A percentile compares a stretch with the other conserved stretches of the same genome.
Conservation (phyloP, 2,113 vertebrate species). For the Anhinga anhinga region DNA sequence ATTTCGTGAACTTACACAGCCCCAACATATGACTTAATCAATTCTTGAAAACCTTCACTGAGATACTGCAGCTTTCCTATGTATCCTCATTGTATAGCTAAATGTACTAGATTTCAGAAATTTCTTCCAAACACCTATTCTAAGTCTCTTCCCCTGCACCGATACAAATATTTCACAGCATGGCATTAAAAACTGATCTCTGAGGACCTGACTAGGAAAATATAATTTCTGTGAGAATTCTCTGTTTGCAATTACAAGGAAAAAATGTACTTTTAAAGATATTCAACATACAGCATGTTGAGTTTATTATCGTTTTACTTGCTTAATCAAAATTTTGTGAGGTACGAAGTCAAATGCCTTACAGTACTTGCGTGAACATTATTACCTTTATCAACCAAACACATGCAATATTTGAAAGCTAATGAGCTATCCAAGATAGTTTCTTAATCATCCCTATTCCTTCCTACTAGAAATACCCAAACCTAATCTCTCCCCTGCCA, state of each 20-base stretch:
- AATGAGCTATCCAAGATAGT: not conserved
- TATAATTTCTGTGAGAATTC: not conserved
- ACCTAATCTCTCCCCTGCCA: not conserved
- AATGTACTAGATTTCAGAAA: not conserved
- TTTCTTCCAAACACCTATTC: not conserved
- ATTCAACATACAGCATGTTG: not conserved
- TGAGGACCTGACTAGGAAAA: not conserved
- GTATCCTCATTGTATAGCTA: not conserved
- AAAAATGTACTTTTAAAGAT: not conserved
- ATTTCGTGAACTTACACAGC: not conserved
- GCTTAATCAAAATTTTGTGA: constrained; percentile 15
- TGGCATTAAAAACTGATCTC: not conserved
- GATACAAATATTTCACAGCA: not conserved
- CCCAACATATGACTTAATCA: not conserved
- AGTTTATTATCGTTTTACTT: not conserved
- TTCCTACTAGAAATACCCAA: not conserved
- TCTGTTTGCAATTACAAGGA: not conserved
- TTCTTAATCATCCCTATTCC: not conserved
- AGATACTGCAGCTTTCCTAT: not conserved
- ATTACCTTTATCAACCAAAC: not conserved
- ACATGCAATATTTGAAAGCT: constrained; percentile 19
- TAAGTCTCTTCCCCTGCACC: not conserved
- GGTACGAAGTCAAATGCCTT: not conserved
- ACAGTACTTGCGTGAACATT: not conserved
- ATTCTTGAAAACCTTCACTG: not conserved